A percentile compares a stretch with the other conserved stretches of the same genome.
phyloP scores from a whole-genome alignment of 1,140 invertebrate species.

The Drosophila nasuta region DNA sequence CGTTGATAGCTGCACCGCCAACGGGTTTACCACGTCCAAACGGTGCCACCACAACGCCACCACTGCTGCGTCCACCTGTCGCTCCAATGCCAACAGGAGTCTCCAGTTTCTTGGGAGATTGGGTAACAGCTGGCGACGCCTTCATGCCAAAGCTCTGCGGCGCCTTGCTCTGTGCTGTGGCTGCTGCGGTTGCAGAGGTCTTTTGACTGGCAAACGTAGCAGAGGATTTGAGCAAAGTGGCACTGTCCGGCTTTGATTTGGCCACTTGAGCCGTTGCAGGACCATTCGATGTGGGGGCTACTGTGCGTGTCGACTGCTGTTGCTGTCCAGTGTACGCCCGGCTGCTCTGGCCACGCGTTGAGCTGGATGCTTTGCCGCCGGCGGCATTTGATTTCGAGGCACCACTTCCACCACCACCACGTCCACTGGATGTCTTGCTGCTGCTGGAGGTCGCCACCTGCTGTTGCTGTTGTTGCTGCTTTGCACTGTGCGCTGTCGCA shows the following conservation, averaged over 20 bases:
- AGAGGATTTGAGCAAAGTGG: constrained; percentile 40
- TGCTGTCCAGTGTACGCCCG: constrained; percentile 45
- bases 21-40: constrained; percentile 85
- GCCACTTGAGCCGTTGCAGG: constrained; percentile 8
- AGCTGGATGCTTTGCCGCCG: constrained; percentile 45
- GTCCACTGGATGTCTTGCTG: constrained; percentile 74
- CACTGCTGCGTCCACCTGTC: constrained; percentile 60
- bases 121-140: constrained; percentile 33
- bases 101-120: constrained; percentile 76
- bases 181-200: constrained; percentile 11
- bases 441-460: constrained; percentile 69
- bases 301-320: constrained; percentile 32
- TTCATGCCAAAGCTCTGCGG: constrained; percentile 66
- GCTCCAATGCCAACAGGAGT: constrained; percentile 32
- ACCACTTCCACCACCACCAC: constrained; percentile 37
- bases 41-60: constrained; percentile 83
- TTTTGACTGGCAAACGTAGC: constrained; percentile 44
- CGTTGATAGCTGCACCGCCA: constrained; percentile 50
- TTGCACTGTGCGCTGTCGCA: constrained; percentile 85
- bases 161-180: constrained; percentile 38
- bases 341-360: constrained; percentile 49
- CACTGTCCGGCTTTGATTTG: constrained; percentile 53
- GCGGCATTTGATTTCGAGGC: constrained; percentile 58
- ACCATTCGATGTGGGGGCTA: constrained; percentile 48
- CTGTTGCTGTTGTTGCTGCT: constrained; percentile 73